Conservation (phyloP, 1,140 invertebrate genomes). For the Megalonaias nervosa region DNA sequence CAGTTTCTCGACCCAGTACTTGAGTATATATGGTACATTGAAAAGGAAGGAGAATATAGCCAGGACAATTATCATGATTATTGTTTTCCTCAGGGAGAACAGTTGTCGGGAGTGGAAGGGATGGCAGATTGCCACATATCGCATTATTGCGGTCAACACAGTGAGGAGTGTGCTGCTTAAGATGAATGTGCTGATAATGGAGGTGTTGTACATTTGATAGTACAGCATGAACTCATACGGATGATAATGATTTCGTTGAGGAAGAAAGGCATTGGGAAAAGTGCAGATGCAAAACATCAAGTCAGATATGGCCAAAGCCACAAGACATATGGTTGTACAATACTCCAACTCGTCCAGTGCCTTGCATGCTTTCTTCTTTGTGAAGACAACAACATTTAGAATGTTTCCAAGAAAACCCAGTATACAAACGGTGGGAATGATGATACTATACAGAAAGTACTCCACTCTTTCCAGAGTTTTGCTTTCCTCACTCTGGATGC, state of each 20-base stretch:
- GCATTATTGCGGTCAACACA: slow-evolving; percentile 55
- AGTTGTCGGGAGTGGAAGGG: slow-evolving; percentile 56
- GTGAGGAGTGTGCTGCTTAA: slow-evolving; percentile 60
- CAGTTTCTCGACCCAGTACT: slow-evolving; percentile 30
- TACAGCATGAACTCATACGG: slow-evolving; percentile 48
- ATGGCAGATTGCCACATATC: slow-evolving; percentile 62
- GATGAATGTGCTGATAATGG: slow-evolving; percentile 61
- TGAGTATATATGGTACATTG: slow-evolving; percentile 55
- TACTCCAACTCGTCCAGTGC: slow-evolving; percentile 51
- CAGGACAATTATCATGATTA: slow-evolving; percentile 42
- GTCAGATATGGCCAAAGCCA: slow-evolving; percentile 55
- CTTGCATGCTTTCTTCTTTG: slow-evolving; percentile 48
- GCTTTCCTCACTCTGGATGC: slow-evolving; percentile 1
- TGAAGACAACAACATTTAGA: slow-evolving; percentile 55
- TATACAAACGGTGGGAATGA: slow-evolving; percentile 55
- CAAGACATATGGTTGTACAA: slow-evolving; percentile 54
- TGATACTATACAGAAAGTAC: slow-evolving; percentile 42
- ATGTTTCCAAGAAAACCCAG: slow-evolving; percentile 63
- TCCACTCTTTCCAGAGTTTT: slow-evolving; percentile 30
- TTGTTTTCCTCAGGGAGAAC: slow-evolving; percentile 47
- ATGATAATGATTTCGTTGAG: slow-evolving; percentile 29
- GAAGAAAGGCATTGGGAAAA: slow-evolving; percentile 54
- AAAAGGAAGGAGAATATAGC: slow-evolving; percentile 46
- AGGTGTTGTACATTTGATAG: slow-evolving; percentile 53
- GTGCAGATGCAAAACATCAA: slow-evolving; percentile 57